Base-by-base conservation (phyloP, 2,888 invertebrate species). In the Gnatocerus cornutus region DNA sequence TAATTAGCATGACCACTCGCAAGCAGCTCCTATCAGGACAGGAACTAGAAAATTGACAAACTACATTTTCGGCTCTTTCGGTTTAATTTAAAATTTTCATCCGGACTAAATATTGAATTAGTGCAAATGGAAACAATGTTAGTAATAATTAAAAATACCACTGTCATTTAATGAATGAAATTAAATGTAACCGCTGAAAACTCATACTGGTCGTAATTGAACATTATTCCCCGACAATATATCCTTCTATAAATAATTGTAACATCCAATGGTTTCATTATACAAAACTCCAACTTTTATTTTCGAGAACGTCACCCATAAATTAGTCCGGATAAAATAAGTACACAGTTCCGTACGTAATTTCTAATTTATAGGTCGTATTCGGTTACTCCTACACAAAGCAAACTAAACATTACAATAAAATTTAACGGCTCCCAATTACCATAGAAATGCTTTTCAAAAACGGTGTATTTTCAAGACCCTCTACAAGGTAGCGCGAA, bases 281-380 rank as follows among this genome's bases (percentile, higher is more conserved):
- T 53, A 41, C 64, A 43, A 55, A 41, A 45, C 12, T 12, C 2
- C 29, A 64, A 30, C 45, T 64, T 45, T 53, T 53, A 55, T 56
- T 48, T 53, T 41, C 14, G 10, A n/a, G n/a, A 13, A 10, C 6
- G 10, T 21, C 55, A 27, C 53, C n/a, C 48, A 56, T 56, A 55
- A 65, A 56, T 56, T 65, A 56, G 21, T 8, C 5, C 12, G 27
- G 27, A 55, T 43, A 45, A 55, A 64, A 53, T 46, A 64, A 64
- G 48, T 50, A 52, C 48, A 33, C 46, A 9, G 45, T 16, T 56
- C 16, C 27, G 45, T 21, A 56, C 30, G 67, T 67, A 67, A 67
- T 67, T 67, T 59, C 67, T 67, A 67, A 59, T 67, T 67, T 67
- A 66, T 66, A 66, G 58, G 30, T 50, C 66, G 43, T 55, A 65